phyloP scores from a whole-genome alignment of 2,888 invertebrate species.

The Parochlus steinenii region DNA sequence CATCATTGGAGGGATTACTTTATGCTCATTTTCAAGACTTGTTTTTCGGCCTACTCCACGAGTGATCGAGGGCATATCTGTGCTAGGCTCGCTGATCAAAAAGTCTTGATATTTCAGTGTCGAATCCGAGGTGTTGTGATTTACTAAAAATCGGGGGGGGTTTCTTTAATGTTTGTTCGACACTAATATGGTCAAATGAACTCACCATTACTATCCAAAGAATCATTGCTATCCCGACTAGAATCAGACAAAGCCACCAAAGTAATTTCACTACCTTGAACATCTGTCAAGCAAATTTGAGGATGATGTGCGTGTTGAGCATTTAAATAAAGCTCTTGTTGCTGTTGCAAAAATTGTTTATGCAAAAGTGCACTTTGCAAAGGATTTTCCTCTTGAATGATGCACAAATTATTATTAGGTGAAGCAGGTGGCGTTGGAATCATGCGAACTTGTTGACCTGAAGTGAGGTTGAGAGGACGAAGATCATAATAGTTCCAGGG shows the following conservation, averaged over 20 bases:
- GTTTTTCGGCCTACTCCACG: conserved; percentile 57
- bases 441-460: conserved; percentile 23
- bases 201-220: conserved; percentile 43
- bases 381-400: conserved; percentile 61
- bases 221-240: conserved; percentile 53
- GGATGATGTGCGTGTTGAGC: conserved; percentile 36
- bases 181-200: too few species aligned
- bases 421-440: conserved; percentile 30
- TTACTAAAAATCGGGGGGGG: too few species aligned
- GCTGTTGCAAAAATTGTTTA: conserved; percentile 9
- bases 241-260: conserved; percentile 57
- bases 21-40: conserved; percentile 41
- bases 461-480: conserved; percentile 27
- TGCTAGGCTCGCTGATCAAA: conserved; percentile 55
- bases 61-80: conserved; percentile 63
- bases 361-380: conserved; percentile 5
- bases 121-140: too few species aligned
- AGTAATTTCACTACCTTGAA: conserved; percentile 69
- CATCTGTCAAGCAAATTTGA: conserved; percentile 84
- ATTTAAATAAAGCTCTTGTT: conserved; percentile 11
- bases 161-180: too few species aligned
- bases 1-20: conserved; percentile 16
- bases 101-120: conserved; percentile 33
- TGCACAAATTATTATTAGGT: conserved; percentile 38
- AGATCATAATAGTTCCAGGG: conserved; percentile 25